phyloP scores from a whole-genome alignment of 2,888 invertebrate genomes.

The Orchesellides sinensis region DNA sequence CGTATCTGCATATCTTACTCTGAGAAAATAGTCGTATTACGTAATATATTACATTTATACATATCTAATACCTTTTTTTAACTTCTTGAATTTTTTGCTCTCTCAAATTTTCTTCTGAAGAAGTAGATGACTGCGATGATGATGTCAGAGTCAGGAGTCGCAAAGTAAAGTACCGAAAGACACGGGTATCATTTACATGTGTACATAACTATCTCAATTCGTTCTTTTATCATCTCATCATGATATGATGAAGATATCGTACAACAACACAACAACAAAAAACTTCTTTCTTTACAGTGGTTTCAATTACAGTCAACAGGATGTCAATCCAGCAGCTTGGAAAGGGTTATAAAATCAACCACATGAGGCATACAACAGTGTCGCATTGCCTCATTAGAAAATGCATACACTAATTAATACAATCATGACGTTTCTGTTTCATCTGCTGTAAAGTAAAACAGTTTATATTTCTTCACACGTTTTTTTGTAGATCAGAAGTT shows the following conservation, averaged over 20 bases:
- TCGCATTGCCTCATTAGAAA: constrained; percentile 11
- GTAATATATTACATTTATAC: neutral
- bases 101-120: neutral
- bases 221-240: neutral
- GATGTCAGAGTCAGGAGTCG: constrained; percentile 3
- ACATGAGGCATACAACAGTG: neutral
- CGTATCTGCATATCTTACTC: neutral
- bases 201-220: neutral
- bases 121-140: neutral
- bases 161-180: neutral
- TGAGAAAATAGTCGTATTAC: neutral
- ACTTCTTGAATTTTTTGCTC: too few relatives aligned
- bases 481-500: too few relatives aligned
- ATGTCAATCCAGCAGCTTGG: neutral
- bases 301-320: neutral
- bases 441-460: too few relatives aligned
- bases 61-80: neutral
- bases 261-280: neutral
- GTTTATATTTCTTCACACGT: too few relatives aligned
- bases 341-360: too few relatives aligned
- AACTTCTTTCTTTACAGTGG: too few relatives aligned
- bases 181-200: constrained; percentile 20
- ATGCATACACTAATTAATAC: too few relatives aligned
- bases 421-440: too few relatives aligned
- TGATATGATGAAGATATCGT: too few relatives aligned